Base-by-base conservation (phyloP, 2,113 vertebrate genomes). In the Corythaixoides concolor region DNA sequence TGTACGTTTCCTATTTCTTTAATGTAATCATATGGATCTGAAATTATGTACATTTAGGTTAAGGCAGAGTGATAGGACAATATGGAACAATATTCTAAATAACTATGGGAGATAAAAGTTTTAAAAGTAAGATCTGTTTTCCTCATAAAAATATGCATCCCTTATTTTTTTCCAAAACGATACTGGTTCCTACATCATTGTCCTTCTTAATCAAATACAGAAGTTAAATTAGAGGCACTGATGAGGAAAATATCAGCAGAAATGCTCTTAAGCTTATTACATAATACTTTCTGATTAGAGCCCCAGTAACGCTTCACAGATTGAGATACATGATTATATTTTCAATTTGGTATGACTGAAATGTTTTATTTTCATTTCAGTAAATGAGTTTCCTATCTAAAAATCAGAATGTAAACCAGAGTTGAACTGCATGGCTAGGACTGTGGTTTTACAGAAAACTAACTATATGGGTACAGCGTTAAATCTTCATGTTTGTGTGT, bases 161-260 rank as follows among this genome's bases (percentile, higher is more conserved):
- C 80, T 87, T n/a, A 21, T 62, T 53, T 90, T 83, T 69, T 50
- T 63, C 19, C 22, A 18, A 88, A 89, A 91, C 20, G 1, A 9
- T 33, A 85, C 11, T 8, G 72, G 49, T 74, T 30, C 15, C 79
- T 85, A 89, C 30, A 72, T 92, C 90, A 90, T 18, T 93, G 49
- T 90, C 81, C 49, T 74, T 43, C 89, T 79, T 95, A 67, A 93
- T 92, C 91, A 97, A 94, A 96, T 58, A 75, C 33, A 81, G 75
- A 72, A 94, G 96, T 63, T 97, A 94, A 96, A 94, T 93, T 60
- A 95, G 79, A 83, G 22, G 28, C 60, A 94, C 91, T 92, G 82
- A 95, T 59, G 72, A 84, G 47, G n/a, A 94, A 86, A 95, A 93
- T 66, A 69, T 81, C n/a, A 86, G 88, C 26, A 90, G 47, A 96